Evolutionary conservation across 2,888 invertebrate genomes (phyloP).

Genomic region (Cantharis flavilabris): DNA sequence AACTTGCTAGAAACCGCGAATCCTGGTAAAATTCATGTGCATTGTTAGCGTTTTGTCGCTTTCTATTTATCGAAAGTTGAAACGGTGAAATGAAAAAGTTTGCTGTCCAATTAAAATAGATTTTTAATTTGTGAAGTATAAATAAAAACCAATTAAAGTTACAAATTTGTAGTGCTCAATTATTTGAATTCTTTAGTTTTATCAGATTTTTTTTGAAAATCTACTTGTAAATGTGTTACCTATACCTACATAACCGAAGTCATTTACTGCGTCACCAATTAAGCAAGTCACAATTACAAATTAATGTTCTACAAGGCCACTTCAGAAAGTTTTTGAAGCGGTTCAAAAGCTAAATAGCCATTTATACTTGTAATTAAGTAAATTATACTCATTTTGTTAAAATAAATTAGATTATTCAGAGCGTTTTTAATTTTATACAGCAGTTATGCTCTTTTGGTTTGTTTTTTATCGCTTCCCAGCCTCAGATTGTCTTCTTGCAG

Average conservation of each 20-base stretch:
- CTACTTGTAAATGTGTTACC: neutral
- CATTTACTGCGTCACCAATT: neutral
- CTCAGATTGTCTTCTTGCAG: too few species aligned
- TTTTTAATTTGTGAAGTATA: neutral
- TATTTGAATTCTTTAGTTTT: neutral
- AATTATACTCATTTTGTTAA: neutral
- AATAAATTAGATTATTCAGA: too few species aligned
- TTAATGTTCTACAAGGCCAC: neutral
- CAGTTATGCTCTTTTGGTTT: too few species aligned
- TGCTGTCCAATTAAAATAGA: conserved; percentile 9
- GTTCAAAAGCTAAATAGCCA: neutral
- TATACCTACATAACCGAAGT: neutral
- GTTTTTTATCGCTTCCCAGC: too few species aligned
- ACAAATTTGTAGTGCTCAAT: neutral
- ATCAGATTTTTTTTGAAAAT: neutral
- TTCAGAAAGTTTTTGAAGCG: neutral
- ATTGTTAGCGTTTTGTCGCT: conserved; percentile 36
- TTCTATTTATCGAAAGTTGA: conserved; percentile 23
- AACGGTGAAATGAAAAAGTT: conserved; percentile 7
- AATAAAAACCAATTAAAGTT: neutral
- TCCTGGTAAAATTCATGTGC: conserved; percentile 44
- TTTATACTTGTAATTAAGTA: neutral
- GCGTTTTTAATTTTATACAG: too few species aligned
- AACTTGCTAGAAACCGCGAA: conserved; percentile 43
- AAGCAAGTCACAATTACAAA: neutral